Percentiles rank a stretch among this genome's conserved stretches.
Evolutionary conservation across 2,113 vertebrate species (phyloP).

Genomic region (Daphoenositta chrysoptera): DNA sequence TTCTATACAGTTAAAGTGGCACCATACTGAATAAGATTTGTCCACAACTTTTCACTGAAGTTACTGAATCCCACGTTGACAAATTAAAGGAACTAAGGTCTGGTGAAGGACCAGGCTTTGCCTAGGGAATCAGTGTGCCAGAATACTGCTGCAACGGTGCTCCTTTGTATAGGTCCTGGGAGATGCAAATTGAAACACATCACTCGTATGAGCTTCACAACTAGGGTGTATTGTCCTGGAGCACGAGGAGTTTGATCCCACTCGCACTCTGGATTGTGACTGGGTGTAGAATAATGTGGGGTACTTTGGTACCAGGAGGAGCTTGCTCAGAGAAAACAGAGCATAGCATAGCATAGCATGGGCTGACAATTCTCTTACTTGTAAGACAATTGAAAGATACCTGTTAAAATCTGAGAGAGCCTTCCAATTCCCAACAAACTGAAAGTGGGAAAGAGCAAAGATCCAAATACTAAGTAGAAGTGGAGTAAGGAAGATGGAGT

Average conservation of each 20-base stretch:
- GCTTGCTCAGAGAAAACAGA: neutral
- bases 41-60: neutral
- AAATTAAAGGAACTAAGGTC: neutral
- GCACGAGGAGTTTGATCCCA: neutral
- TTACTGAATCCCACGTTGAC: neutral
- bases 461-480: neutral
- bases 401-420: neutral
- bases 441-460: neutral
- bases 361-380: neutral
- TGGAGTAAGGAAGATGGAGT: neutral
- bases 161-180: neutral
- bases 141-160: neutral
- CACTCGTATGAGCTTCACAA: fast-evolving
- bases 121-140: neutral
- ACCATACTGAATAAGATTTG: neutral
- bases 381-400: neutral
- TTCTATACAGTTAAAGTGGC: neutral
- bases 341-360: neutral
- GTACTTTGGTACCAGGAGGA: neutral
- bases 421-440: neutral
- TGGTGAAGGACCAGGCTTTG: neutral
- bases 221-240: neutral
- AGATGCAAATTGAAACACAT: neutral
- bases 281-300: neutral
- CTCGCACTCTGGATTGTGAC: neutral